phyloP scores from a whole-genome alignment of 2,888 invertebrate genomes.

The Allolobophora icterica region DNA sequence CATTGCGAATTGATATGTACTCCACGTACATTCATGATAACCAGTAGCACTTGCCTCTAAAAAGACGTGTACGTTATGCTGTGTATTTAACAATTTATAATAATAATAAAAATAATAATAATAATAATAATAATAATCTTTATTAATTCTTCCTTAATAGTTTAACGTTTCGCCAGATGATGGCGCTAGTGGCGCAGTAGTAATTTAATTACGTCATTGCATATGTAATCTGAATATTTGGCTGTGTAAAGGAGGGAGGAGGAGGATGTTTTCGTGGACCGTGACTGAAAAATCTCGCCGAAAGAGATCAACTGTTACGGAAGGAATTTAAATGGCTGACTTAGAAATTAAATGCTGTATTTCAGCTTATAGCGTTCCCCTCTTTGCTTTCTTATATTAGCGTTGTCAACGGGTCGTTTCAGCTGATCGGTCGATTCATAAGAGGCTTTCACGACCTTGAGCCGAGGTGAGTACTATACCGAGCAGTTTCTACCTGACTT shows the following conservation, averaged over 20 bases:
- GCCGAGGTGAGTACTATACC: neutral
- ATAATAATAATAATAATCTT: no score
- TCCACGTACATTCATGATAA: no score
- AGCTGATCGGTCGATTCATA: neutral
- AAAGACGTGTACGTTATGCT: no score
- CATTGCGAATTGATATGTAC: no score
- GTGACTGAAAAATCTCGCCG: conserved; percentile 3
- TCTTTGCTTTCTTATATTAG: neutral
- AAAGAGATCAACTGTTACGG: neutral
- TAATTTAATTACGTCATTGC: neutral
- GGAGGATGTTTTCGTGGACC: conserved; percentile 11
- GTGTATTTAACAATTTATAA: no score
- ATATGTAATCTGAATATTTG: neutral
- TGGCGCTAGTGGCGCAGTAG: neutral
- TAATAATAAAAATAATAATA: no score
- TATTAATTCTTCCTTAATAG: no score
- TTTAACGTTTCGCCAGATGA: neutral
- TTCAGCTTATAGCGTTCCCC: neutral
- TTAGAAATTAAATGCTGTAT: neutral
- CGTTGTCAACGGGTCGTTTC: neutral
- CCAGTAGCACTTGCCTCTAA: no score
- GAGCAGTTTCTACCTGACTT: conserved; percentile 17
- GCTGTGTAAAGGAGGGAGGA: neutral
- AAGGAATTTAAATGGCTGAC: conserved; percentile 17
- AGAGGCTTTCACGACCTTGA: neutral